Percentiles rank a stretch among this genome's conserved stretches.
phyloP scores from a whole-genome alignment of 2,113 vertebrate genomes.

The western clawed frog (Xenopus tropicalis) region UCB_Xtro_10.0 CM004451.2:60174001-60174500 shows the following conservation, averaged over 20 bases:
- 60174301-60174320: constrained; percentile 12
- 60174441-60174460: background rate
- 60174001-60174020: too few species aligned
- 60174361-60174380: constrained; percentile 39
- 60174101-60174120: constrained; percentile 11
- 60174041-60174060: too few species aligned
- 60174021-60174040: too few species aligned
- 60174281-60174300: constrained; percentile 29
- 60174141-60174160: constrained; percentile 19
- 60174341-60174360: constrained; percentile 38
- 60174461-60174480: background rate
- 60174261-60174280: constrained; percentile 32
- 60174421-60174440: background rate
- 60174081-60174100: constrained; percentile 10
- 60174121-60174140: constrained; percentile 25
- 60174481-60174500: background rate
- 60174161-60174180: constrained; percentile 33
- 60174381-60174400: constrained; percentile 10
- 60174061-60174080: too few species aligned
- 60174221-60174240: constrained; percentile 21
- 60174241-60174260: constrained; percentile 36
- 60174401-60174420: constrained; percentile 4
- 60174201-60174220: constrained; percentile 29
- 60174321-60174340: constrained; percentile 33
- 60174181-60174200: constrained; percentile 40